Base-by-base conservation (phyloP, 2,888 invertebrate species). In the Scaptodrosophila latifasciaeformis region DNA sequence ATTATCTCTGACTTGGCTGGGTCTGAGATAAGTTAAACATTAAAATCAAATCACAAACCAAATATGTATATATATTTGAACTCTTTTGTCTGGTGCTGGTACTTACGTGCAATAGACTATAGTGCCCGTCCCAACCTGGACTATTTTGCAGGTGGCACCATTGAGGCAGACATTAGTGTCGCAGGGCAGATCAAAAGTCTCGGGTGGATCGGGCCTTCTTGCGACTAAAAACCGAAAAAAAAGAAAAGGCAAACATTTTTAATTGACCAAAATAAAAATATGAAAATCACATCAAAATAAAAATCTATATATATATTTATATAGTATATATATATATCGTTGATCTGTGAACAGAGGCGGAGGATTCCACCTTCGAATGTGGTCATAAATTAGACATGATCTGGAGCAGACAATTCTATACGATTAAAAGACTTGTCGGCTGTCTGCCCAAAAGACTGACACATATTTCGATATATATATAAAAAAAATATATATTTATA, bases 61-160 rank as follows among this genome's bases (percentile, higher is more conserved):
- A n/a, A n/a, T n/a, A n/a, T n/a, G n/a, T n/a, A n/a, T n/a, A n/a
- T n/a, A n/a, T n/a, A n/a, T n/a, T n/a, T n/a, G n/a, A n/a, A n/a
- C n/a, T n/a, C n/a, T n/a, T n/a, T n/a, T n/a, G n/a, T n/a, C n/a
- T n/a, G n/a, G n/a, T n/a, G n/a, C n/a, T n/a, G n/a, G n/a, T n/a
- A 92, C 93, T 93, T 88, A 96, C 95, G 91, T 92, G 92, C 96
- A 96, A 86, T 92, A 93, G 85, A 91, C 90, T 88, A 85, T 90
- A 90, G 82, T 95, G 91, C 80, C 91, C n/a, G n/a, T n/a, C n/a
- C n/a, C n/a, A n/a, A n/a, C 90, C 86, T 91, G 90, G 87, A 93
- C 92, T 87, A 91, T 92, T 86, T 91, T 90, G 88, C 96, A 96
- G 69, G 92, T 93, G 85, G 95, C 96, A 82, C 93, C 94, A 86